Conservation (phyloP, 2,888 invertebrate genomes). For the Baccha elongata region DNA sequence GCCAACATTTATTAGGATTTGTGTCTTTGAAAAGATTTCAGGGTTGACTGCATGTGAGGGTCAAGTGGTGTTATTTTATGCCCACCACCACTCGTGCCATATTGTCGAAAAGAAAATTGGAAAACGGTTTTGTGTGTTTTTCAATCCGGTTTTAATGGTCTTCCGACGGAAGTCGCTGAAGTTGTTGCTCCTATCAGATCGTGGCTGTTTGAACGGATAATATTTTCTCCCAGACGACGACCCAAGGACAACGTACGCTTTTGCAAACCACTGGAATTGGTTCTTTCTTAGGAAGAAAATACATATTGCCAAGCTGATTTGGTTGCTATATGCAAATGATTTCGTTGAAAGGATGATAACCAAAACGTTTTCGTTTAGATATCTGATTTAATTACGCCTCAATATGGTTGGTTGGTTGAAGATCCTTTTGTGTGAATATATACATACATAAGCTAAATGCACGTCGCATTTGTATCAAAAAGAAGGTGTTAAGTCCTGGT, state of each 20-base stretch:
- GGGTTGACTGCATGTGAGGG: slow-evolving; percentile 32
- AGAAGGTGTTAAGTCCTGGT: not conserved
- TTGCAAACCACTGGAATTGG: too few relatives aligned
- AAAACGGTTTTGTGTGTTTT: slow-evolving; percentile 12
- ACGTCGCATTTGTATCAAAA: not conserved
- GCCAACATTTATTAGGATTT: slow-evolving; percentile 1
- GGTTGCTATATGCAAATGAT: slow-evolving; percentile 37
- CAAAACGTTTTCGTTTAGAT: slow-evolving; percentile 14
- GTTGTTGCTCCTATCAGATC: slow-evolving; percentile 10
- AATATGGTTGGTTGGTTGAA: slow-evolving; percentile 4
- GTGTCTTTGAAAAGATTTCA: slow-evolving; percentile 16
- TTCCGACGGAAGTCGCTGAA: slow-evolving; percentile 22
- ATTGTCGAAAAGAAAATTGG: slow-evolving; percentile 22
- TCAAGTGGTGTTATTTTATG: slow-evolving; percentile 14
- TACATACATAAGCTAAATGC: not conserved
- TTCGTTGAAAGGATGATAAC: not conserved
- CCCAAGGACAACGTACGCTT: not conserved
- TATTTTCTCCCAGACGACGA: slow-evolving; percentile 23
- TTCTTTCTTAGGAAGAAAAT: too few relatives aligned
- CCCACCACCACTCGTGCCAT: not conserved
- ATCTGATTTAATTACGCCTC: slow-evolving; percentile 48
- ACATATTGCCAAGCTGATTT: not conserved
- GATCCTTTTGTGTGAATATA: slow-evolving; percentile 23
- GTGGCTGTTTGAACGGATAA: not conserved
- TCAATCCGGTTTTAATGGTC: slow-evolving; percentile 16